Evolutionary conservation across 2,113 vertebrate species (phyloP), one percentile per base, ranked within the genome.

Genomic region (Callorhinus ursinus): DNA sequence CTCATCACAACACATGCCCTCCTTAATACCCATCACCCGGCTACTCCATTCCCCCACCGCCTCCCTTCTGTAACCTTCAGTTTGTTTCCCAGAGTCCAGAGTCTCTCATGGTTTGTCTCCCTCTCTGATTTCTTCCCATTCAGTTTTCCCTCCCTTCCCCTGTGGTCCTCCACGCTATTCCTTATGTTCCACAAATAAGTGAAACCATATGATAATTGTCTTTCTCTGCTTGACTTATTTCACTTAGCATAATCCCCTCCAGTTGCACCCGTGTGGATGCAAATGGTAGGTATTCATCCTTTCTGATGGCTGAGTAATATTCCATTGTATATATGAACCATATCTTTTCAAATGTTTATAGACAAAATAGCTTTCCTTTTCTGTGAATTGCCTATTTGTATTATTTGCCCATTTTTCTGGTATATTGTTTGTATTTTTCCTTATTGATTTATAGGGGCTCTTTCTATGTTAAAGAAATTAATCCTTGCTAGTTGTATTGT

Each of bases 381-480:
- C 24, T 22, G 11, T 51, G 33, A 65, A 39, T 80, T 86, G 13
- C 15, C 24, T 81, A 18, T 74, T n/a, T 84, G 21, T 74, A 53
- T 63, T 10, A 31, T 97, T 67, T 87, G 39, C 6, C 16, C 42
- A 59, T 80, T 92, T 81, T 94, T 77, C 51, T 95, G 51, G 21
- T 57, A 4, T 10, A n/a, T n/a, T 80, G 3, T 55, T 85, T 82
- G 3, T 36, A 46, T 85, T 79, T 91, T 89, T 46, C 49, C n/a
- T n/a, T 76, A 82, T 51, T 69, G 22, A 81, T 33, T 69, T 61
- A 49, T 76, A 93, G 33, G 7, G 6, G 3, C 13, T 82, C 15
- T 94, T 96, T 96, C 49, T 77, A 19, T 76, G 5, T 59, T 76
- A 67, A 79, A 93, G n/a, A 67, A 95, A 61, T 72, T 55, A 82